Evolutionary conservation across 2,113 vertebrate species (phyloP).

Genomic region (Echinops telfairi): DNA sequence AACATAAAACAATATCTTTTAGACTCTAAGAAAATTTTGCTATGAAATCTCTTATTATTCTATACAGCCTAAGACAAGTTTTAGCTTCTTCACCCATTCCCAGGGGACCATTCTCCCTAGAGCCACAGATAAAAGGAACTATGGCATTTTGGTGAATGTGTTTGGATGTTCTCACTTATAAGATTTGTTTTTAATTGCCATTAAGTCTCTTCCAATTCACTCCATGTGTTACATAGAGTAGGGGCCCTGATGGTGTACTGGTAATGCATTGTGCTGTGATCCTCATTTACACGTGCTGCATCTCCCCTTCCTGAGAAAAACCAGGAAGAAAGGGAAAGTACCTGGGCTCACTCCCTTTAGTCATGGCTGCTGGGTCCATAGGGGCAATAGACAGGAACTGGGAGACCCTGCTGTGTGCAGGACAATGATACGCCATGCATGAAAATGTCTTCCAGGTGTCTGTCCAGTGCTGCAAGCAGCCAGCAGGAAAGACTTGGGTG

Average conservation of each 20-base stretch:
- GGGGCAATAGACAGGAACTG: neutral
- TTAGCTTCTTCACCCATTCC: neutral
- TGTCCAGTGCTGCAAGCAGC: neutral
- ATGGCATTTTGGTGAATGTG: no score
- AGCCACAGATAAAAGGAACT: no score
- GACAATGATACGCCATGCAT: neutral
- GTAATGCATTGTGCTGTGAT: no score
- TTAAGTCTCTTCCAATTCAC: neutral
- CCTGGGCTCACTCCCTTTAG: neutral
- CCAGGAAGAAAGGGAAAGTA: neutral
- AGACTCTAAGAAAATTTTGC: neutral
- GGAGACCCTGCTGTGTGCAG: neutral
- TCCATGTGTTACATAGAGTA: neutral
- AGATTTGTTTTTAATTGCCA: neutral
- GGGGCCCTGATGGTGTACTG: no score
- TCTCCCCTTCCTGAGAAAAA: neutral
- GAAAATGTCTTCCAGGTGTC: neutral
- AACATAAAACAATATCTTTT: neutral
- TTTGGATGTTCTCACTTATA: neutral
- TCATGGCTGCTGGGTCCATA: neutral
- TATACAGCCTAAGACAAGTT: neutral
- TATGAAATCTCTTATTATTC: neutral
- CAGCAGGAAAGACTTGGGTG: neutral
- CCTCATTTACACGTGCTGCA: neutral
- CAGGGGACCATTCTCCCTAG: neutral